Conservation (phyloP, 2,797 vertebrate genomes). For the Chaenodraco wilsoni region DNA sequence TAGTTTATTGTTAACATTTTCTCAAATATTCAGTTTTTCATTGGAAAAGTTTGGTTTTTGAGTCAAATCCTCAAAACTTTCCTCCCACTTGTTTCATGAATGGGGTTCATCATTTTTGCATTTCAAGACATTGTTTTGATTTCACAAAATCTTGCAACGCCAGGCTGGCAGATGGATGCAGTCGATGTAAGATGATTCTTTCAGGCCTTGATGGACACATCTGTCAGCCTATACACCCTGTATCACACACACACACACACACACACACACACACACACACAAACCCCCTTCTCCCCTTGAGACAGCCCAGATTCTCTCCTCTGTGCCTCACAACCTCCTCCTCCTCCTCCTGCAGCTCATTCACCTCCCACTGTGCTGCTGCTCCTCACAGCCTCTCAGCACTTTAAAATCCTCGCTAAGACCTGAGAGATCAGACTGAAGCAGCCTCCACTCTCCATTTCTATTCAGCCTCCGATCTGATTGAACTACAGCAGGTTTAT, state of each 20-base stretch:
- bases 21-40: neutral
- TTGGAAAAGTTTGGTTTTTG: neutral
- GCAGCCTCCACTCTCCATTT: conserved; percentile 53
- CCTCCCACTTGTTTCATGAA: neutral
- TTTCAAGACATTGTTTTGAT: conserved; percentile 27
- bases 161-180: conserved; percentile 67
- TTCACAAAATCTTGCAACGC: conserved; percentile 15
- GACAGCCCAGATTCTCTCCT: conserved; percentile 18
- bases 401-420: conserved; percentile 62
- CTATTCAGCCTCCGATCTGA: conserved; percentile 50
- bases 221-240: conserved; percentile 55
- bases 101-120: neutral
- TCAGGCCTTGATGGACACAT: conserved; percentile 67
- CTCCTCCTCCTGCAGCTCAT: conserved; percentile 45
- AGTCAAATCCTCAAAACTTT: neutral
- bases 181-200: conserved; percentile 69
- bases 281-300: conserved; percentile 12
- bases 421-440: conserved; percentile 54
- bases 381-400: conserved; percentile 60
- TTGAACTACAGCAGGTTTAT: conserved; percentile 61
- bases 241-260: conserved; percentile 31
- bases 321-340: conserved; percentile 44
- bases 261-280: conserved; percentile 28
- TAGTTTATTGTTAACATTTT: neutral
- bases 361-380: conserved; percentile 66